A percentile compares a stretch with the other conserved stretches of the same genome.
phyloP scores from a whole-genome alignment of 2,888 invertebrate species.

The Cerceris rybyensis region DNA sequence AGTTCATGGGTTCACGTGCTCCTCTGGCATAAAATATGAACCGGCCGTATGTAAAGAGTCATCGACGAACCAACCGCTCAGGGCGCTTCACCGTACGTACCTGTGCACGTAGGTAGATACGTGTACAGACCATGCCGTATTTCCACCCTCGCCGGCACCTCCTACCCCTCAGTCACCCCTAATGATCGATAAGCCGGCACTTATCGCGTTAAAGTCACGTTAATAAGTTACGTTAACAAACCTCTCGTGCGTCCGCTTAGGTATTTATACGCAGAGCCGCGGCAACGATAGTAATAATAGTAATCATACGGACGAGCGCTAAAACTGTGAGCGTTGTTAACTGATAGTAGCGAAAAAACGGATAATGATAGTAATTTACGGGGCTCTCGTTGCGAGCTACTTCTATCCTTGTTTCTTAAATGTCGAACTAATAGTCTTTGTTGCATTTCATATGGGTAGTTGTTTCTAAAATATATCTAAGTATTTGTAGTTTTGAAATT shows the following conservation, averaged over 20 bases:
- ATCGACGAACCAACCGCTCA: conserved; percentile 39
- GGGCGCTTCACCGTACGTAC: conserved; percentile 10
- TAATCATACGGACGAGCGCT: conserved; percentile 23
- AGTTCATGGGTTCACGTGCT: conserved; percentile 61
- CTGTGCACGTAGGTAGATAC: neutral
- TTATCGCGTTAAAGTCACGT: conserved; percentile 57
- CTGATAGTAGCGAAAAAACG: conserved; percentile 3
- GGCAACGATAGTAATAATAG: conserved; percentile 20
- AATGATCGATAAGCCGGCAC: conserved; percentile 53
- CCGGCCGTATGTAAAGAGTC: conserved; percentile 66
- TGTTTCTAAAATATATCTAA: too few species aligned
- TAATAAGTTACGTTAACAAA: conserved; percentile 58
- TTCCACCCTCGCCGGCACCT: conserved; percentile 7
- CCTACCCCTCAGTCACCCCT: neutral
- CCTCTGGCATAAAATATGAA: conserved; percentile 65
- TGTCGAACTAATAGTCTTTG: neutral
- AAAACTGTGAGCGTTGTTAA: conserved; percentile 6
- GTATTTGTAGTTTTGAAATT: too few species aligned
- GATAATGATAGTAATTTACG: conserved; percentile 30
- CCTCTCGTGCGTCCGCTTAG: conserved; percentile 10
- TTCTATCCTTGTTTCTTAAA: too few species aligned
- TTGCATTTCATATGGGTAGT: too few species aligned
- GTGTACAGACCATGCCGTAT: conserved; percentile 10
- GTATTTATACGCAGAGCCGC: conserved; percentile 8
- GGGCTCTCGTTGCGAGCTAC: neutral